Evolutionary conservation across 2,888 invertebrate species (phyloP).

Genomic region (Lasioglossum marginatum): DNA sequence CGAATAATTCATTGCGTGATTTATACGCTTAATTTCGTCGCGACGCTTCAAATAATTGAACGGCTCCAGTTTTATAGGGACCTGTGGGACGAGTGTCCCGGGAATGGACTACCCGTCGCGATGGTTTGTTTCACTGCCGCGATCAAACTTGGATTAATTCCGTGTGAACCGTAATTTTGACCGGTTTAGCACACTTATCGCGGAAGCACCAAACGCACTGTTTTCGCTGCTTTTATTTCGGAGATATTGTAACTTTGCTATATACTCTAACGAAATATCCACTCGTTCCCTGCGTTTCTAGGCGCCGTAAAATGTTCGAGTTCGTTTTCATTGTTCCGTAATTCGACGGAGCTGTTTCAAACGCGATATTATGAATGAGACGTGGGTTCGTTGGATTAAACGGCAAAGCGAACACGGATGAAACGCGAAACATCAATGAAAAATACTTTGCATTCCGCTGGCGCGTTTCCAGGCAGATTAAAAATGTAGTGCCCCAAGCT

Average conservation of each 20-base stretch:
- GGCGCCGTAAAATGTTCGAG: neutral
- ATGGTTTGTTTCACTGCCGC: neutral
- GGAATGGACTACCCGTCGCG: neutral
- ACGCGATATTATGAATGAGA: neutral
- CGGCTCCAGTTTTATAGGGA: neutral
- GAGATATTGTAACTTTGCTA: neutral
- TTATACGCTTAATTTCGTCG: neutral
- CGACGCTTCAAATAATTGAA: neutral
- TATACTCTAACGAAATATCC: neutral
- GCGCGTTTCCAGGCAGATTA: neutral
- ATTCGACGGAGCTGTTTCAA: neutral
- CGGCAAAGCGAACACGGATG: neutral
- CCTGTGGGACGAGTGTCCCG: neutral
- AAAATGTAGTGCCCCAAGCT: neutral
- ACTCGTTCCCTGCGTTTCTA: neutral
- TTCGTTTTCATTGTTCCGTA: neutral
- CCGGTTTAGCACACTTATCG: neutral
- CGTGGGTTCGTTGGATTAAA: neutral
- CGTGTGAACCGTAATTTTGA: neutral
- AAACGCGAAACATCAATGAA: neutral
- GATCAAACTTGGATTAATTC: conserved; percentile 3
- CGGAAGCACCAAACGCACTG: neutral
- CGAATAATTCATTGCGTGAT: neutral
- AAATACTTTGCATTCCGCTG: neutral
- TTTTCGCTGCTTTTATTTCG: neutral